A percentile compares a stretch with the other conserved stretches of the same genome.
Conservation (phyloP, 64 coral and sea anemone species). For the Actinia equina region DNA sequence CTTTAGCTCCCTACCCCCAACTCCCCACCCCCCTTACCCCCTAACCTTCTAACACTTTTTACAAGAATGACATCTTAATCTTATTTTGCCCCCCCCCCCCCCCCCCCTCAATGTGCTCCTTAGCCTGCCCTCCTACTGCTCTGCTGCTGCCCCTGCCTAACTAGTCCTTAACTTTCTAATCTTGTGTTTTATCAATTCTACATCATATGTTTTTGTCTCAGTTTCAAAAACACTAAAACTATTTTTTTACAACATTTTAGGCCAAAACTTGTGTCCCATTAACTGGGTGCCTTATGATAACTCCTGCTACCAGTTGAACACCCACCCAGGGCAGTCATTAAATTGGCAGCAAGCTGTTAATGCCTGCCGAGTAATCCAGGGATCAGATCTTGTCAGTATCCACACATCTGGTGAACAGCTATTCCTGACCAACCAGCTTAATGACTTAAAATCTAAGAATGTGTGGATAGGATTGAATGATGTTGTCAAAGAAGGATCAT, state of each 20-base stretch:
- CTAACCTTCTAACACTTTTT: too few species aligned
- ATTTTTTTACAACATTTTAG: slow-evolving; percentile 6
- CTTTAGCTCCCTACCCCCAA: too few species aligned
- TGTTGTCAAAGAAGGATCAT: slow-evolving; percentile 44
- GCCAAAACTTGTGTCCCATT: slow-evolving; percentile 64
- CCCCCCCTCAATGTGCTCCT: too few species aligned
- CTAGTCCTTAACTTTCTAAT: too few species aligned
- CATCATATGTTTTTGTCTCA: too few species aligned
- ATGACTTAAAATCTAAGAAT: slow-evolving; percentile 25
- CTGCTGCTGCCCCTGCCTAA: too few species aligned
- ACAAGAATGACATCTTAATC: too few species aligned
- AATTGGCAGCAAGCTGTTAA: slow-evolving; percentile 47
- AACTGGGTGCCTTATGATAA: slow-evolving; percentile 65
- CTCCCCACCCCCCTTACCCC: too few species aligned
- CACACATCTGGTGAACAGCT: slow-evolving; percentile 35
- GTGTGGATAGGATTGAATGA: slow-evolving; percentile 81
- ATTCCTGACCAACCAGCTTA: slow-evolving; percentile 37
- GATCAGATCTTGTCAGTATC: slow-evolving; percentile 65
- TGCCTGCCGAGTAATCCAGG: slow-evolving; percentile 34
- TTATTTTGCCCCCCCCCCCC: too few species aligned
- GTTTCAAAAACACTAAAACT: not conserved
- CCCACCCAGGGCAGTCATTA: slow-evolving; percentile 30
- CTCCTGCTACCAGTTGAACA: slow-evolving; percentile 82
- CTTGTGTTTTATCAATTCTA: too few species aligned
- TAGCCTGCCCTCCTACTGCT: too few species aligned